These are phyloP conservation scores for Mugil cephalus DNA, from an alignment of 2,113 vertebrate genomes.

Conservation along the genomic window DNA sequence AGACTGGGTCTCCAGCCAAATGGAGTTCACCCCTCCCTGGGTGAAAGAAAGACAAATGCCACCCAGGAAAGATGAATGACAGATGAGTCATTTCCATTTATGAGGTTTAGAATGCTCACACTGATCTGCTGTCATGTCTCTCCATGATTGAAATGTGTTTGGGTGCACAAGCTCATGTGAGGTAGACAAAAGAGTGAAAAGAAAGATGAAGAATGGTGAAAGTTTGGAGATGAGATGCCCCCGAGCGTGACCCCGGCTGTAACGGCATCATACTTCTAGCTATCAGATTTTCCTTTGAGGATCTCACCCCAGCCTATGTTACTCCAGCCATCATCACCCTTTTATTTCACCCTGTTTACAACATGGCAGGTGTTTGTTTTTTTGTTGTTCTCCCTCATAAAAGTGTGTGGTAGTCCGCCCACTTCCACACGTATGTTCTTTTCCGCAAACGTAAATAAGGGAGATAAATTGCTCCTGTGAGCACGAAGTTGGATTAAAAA, in stretches of 20 bases:
- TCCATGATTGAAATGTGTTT: conserved; percentile 65
- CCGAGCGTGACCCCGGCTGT: too few relatives aligned
- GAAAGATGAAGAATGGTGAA: conserved; percentile 21
- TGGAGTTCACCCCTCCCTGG: conserved; percentile 56
- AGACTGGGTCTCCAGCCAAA: conserved; percentile 61
- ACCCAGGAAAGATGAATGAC: conserved; percentile 74
- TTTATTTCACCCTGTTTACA: conserved; percentile 28
- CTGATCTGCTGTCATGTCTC: conserved; percentile 71
- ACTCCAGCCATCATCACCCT: conserved; percentile 16
- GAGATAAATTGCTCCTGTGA: conserved; percentile 1
- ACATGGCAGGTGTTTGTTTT: conserved; percentile 18
- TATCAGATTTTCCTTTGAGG: conserved; percentile 8
- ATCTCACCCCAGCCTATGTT: background rate
- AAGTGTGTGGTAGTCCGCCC: background rate
- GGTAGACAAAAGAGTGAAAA: conserved; percentile 37
- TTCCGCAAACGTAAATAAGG: conserved; percentile 30
- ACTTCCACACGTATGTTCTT: conserved; percentile 2
- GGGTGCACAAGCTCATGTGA: conserved; percentile 38
- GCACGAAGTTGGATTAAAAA: conserved; percentile 38
- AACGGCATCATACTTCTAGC: too few relatives aligned
- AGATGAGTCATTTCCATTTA: conserved; percentile 78
- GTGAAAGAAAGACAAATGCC: conserved; percentile 71
- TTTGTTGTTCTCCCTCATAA: background rate
- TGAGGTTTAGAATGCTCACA: conserved; percentile 66
- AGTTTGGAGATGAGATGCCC: background rate